Evolutionary conservation across 2,113 vertebrate species (phyloP), one percentile per base, ranked within the genome.

Genomic region (Drymodes brunneopygia): DNA sequence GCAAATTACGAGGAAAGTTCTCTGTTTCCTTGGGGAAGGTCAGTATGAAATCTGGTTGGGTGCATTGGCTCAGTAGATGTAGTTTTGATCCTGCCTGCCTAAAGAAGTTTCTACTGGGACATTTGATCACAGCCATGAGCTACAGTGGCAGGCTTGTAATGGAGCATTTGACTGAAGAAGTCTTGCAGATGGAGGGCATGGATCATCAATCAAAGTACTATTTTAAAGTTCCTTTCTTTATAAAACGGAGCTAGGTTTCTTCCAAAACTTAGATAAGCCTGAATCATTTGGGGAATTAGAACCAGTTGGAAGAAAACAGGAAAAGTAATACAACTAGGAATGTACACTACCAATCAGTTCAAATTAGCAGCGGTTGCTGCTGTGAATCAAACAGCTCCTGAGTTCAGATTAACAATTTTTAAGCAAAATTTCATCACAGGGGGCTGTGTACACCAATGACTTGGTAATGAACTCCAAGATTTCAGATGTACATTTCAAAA

Each of bases 101-200:
- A 94, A 93, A 95, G 88, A 91, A 94, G 90, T 97, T 97, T 97
- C 95, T 93, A 66, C 96, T 58, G 48, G 96, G 88, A 93, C 79
- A 57, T 97, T 95, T 92, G 86, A 97, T 88, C 38, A 38, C 56
- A 82, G 75, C 33, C 62, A 44, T 40, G 31, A 7, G 3, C n/a
- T 82, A 48, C 40, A 73, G n/a, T 48, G 42, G 42, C 72, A 83
- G 45, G 42, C 22, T 90, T 89, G 73, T 82, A 83, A 66, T 9
- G 6, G 35, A 83, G 58, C 23, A 29, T 87, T 92, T 96, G 61
- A 73, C 53, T 54, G 70, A 92, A 72, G 61, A 88, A 65, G 21
- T 38, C 73, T 75, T 81, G 47, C 14, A 51, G 56, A 72, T 51
- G 23, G 33, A 87, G 29, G 15, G 24, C 25, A 40, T 12, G 5